Evolutionary conservation across 1,140 invertebrate species (phyloP), one percentile per base, ranked within the genome.

Genomic region (Drosophila subobscura): DNA sequence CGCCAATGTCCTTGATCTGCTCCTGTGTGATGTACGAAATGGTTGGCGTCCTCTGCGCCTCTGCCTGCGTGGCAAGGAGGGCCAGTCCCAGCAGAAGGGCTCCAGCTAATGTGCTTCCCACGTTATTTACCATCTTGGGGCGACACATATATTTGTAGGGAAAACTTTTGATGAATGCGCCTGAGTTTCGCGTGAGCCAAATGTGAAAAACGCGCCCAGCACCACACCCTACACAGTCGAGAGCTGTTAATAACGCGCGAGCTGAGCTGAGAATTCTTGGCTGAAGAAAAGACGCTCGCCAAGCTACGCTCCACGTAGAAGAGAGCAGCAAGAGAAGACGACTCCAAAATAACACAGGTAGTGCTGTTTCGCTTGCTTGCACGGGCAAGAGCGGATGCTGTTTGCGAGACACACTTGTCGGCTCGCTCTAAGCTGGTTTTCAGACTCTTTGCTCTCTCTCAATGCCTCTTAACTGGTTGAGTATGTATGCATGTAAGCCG

Each of bases 11-110:
- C 85, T 96, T 95, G 45, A 98, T 97, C 92, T 97, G 96, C 91
- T 97, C 96, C 90, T 97, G 96, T 1, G 96, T 96, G 72, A 98
- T 98, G 71, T 97, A 96, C 0, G 97, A 97, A 83, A 98, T 98
- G 1, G 96, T 97, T 3, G 97, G 97, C 12, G 96, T 97, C 70
- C 96, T 93, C 89, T 97, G 97, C 12, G 92, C 93, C 44, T 64
- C 29, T 67, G 80, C 58, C 3, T 71, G 58, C 55, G 65, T 63
- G 68, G 77, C 68, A 10, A 56, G 50, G n/a, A 79, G 16, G n/a
- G 59, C 51, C 1, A 74, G n/a, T 3, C 52, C 12, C 25, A 79
- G 33, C 8, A 89, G 49, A 51, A 79, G 54, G 47, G 33, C 41
- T 23, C 54, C 50, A 46, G 41, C 74, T 16, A 46, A 12, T 10